Percentiles rank a stretch among this genome's conserved stretches.
phyloP scores from a whole-genome alignment of 2,797 vertebrate species.

The Syndactyla subalaris region DNA sequence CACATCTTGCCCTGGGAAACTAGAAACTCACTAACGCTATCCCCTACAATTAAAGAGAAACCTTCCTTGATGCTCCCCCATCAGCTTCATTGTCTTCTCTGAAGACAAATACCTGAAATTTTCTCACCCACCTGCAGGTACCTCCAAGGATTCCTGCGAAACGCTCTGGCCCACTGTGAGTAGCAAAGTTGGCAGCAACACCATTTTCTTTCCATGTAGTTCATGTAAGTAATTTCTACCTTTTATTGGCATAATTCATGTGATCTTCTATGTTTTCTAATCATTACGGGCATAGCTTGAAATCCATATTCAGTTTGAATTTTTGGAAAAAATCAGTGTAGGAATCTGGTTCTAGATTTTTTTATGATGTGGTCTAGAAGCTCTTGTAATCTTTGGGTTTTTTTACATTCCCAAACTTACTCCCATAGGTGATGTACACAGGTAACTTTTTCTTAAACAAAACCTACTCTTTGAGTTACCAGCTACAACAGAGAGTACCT shows the following conservation, averaged over 20 bases:
- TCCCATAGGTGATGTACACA: neutral
- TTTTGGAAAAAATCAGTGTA: neutral
- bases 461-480: neutral
- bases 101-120: neutral
- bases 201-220: neutral
- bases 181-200: neutral
- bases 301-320: neutral
- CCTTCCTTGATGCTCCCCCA: neutral
- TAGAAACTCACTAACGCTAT: neutral
- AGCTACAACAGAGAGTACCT: neutral
- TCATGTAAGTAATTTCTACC: neutral
- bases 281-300: neutral
- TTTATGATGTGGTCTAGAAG: neutral
- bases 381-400: neutral
- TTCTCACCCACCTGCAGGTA: neutral
- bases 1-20: neutral
- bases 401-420: neutral
- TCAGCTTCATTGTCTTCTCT: neutral
- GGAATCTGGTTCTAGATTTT: neutral
- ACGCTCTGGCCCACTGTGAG: neutral
- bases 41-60: neutral
- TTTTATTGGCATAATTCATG: neutral
- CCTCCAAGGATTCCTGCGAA: neutral
- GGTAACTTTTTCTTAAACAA: neutral
- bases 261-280: neutral